phyloP scores from a whole-genome alignment of 2,888 invertebrate genomes.

The Caenorhabditis sp. region DNA sequence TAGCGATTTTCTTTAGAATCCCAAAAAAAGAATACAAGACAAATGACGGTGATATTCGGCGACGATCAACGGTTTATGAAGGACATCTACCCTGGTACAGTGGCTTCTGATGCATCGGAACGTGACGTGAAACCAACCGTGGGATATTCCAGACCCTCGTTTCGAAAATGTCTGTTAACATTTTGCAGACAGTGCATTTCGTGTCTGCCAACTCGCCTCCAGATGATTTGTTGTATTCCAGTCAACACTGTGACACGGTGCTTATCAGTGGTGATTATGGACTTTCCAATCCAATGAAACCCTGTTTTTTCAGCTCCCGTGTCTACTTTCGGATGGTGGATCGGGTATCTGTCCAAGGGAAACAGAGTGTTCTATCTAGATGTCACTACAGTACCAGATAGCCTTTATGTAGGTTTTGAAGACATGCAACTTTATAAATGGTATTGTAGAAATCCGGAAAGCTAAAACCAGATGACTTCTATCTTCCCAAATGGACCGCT shows the following conservation, averaged over 20 bases:
- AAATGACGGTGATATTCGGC: background rate
- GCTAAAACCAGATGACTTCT: conserved; percentile 14
- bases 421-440: background rate
- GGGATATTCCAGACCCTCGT: background rate
- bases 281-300: background rate
- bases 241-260: conserved; percentile 24
- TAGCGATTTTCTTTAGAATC: too few species aligned
- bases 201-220: conserved; percentile 10
- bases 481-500: conserved; percentile 17
- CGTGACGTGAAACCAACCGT: background rate
- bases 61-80: background rate
- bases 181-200: conserved; percentile 8
- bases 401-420: background rate
- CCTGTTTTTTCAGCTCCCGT: conserved; percentile 1
- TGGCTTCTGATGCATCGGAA: background rate
- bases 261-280: conserved; percentile 18
- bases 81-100: background rate
- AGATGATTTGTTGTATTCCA: conserved; percentile 16
- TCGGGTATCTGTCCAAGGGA: conserved; percentile 34
- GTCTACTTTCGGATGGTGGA: conserved; percentile 36
- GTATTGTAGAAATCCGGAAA: conserved; percentile 14
- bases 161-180: too few species aligned
- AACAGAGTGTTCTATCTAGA: conserved; percentile 15
- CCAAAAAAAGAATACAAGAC: background rate
- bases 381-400: background rate